Evolutionary conservation across 2,113 vertebrate species (phyloP).

Genomic region (Poecilia latipinna): DNA sequence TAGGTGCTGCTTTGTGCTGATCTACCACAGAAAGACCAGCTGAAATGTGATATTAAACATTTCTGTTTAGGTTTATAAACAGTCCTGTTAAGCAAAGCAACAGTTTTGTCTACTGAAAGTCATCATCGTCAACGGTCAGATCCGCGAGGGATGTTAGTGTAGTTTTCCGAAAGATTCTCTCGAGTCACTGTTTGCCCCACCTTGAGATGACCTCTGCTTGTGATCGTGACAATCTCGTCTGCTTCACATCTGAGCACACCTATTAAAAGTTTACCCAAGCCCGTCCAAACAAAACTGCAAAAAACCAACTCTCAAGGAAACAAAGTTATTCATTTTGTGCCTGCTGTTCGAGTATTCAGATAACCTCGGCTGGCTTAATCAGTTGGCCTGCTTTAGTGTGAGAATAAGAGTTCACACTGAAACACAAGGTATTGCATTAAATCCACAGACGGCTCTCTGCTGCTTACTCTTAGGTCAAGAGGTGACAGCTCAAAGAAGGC

Average conservation of each 20-base stretch:
- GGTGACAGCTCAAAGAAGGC: slow-evolving; percentile 71
- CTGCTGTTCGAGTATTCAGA: slow-evolving; percentile 44
- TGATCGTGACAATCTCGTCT: neutral
- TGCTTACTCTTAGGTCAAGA: slow-evolving; percentile 74
- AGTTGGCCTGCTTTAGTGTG: slow-evolving; percentile 57
- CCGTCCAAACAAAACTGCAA: slow-evolving; percentile 39
- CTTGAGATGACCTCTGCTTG: neutral
- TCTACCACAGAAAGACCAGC: neutral
- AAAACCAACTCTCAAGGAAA: slow-evolving; percentile 57
- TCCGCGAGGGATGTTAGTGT: no score
- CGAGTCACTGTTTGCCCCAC: neutral
- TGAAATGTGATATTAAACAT: neutral
- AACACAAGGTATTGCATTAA: slow-evolving; percentile 65
- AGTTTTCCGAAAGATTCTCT: neutral
- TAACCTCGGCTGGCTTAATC: slow-evolving; percentile 50
- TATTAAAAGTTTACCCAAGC: slow-evolving; percentile 23
- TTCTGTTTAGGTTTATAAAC: slow-evolving; percentile 10
- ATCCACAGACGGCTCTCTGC: slow-evolving; percentile 65
- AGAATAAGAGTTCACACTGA: slow-evolving; percentile 66
- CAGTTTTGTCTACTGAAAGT: neutral
- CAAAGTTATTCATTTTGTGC: slow-evolving; percentile 41
- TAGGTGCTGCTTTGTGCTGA: neutral
- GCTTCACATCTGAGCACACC: slow-evolving; percentile 24
- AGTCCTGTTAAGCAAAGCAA: neutral
- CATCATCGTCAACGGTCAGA: no score